A percentile compares a stretch with the other conserved stretches of the same genome.
Conservation (phyloP, 2,888 invertebrate species). For the Cordilura impudica region DNA sequence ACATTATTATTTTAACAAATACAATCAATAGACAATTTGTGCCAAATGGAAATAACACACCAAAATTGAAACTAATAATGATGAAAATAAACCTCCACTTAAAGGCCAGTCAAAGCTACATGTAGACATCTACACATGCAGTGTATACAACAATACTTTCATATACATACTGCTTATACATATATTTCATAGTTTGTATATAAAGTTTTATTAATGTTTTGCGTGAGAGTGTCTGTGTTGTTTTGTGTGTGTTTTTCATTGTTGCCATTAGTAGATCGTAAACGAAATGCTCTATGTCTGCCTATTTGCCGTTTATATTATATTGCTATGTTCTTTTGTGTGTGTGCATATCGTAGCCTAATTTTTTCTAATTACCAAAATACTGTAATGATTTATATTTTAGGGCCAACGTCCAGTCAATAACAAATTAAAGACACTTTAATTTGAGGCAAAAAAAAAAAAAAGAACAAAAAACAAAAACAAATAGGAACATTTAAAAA, state of each 20-base stretch:
- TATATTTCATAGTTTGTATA: background rate
- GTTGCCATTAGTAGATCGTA: slow-evolving; percentile 42
- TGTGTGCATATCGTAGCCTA: too few species aligned
- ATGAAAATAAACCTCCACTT: background rate
- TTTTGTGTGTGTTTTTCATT: slow-evolving; percentile 11
- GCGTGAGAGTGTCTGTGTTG: background rate
- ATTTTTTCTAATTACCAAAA: slow-evolving; percentile 53
- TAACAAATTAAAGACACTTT: slow-evolving; percentile 50
- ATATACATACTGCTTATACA: background rate
- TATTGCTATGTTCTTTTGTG: background rate
- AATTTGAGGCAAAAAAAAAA: slow-evolving; percentile 31
- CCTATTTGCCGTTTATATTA: background rate
- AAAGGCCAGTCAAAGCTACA: background rate
- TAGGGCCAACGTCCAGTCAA: slow-evolving; percentile 29
- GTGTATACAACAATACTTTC: background rate
- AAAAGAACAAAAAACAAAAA: background rate
- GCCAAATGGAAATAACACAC: slow-evolving; percentile 10
- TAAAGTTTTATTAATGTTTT: background rate
- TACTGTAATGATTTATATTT: slow-evolving; percentile 52
- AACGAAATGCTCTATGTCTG: background rate
- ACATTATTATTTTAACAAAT: slow-evolving; percentile 32
- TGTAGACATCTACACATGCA: background rate
- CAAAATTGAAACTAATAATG: background rate
- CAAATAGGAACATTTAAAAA: background rate
- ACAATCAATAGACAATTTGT: slow-evolving; percentile 37